Evolutionary conservation across 2,888 invertebrate species (phyloP).

Genomic region (Melanotus villosus): DNA sequence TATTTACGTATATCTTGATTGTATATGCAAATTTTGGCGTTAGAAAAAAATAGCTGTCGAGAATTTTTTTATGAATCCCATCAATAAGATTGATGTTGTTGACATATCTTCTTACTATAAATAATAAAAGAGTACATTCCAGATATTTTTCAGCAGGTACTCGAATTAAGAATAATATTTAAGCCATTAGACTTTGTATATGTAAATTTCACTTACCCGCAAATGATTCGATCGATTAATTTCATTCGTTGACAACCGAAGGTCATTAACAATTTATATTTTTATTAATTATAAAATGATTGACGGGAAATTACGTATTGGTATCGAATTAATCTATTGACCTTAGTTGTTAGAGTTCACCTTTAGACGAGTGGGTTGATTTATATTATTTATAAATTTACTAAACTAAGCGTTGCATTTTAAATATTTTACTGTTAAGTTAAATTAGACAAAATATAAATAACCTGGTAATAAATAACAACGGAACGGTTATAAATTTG

Average conservation of each 20-base stretch:
- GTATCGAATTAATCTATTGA: constrained; percentile 2
- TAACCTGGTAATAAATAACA: background rate
- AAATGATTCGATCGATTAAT: background rate
- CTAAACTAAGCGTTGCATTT: no score
- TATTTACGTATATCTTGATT: no score
- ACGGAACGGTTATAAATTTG: no score
- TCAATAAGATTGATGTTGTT: constrained; percentile 11
- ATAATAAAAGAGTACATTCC: constrained; percentile 2
- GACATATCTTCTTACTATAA: no score
- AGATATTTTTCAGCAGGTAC: background rate
- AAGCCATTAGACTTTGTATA: constrained; percentile 20
- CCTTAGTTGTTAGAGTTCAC: constrained; percentile 1
- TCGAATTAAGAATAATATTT: background rate
- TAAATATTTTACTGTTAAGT: background rate
- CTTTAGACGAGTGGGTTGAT: no score
- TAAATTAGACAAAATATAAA: background rate
- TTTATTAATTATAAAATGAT: constrained; percentile 19
- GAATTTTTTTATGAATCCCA: background rate
- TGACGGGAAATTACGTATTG: background rate
- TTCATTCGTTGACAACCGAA: constrained; percentile 10
- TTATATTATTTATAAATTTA: no score
- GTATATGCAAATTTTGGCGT: background rate
- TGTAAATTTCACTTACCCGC: constrained; percentile 9
- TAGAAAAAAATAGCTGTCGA: background rate
- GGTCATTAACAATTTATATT: constrained; percentile 9